A percentile compares a stretch with the other conserved stretches of the same genome.
phyloP scores from a whole-genome alignment of 2,888 invertebrate genomes.

The Chorisops tibialis region DNA sequence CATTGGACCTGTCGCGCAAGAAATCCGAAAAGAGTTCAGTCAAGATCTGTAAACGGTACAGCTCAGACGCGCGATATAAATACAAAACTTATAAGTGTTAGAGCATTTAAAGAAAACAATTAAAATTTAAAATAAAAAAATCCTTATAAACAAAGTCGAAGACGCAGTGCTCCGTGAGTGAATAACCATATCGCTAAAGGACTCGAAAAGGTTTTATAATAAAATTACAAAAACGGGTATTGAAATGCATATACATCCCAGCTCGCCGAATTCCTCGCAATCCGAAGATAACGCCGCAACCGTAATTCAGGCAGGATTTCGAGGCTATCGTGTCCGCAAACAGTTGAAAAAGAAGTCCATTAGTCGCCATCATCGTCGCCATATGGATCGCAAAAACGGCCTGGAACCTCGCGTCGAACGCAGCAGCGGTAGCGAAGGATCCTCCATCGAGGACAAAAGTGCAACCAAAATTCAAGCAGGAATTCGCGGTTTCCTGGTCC shows the following conservation, averaged over 20 bases:
- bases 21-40: conserved; percentile 6
- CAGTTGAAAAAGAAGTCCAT: conserved; percentile 42
- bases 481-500: conserved; percentile 48
- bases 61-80: neutral
- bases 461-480: conserved; percentile 51
- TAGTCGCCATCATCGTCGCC: conserved; percentile 32
- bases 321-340: conserved; percentile 57
- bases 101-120: too few species aligned
- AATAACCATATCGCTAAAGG: too few species aligned
- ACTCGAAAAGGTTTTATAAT: neutral
- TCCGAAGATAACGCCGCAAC: conserved; percentile 54
- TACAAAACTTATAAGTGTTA: too few species aligned
- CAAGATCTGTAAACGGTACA: conserved; percentile 14
- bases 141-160: too few species aligned
- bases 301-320: conserved; percentile 58
- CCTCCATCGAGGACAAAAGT: conserved; percentile 43
- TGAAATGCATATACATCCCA: conserved; percentile 52
- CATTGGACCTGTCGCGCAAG: neutral
- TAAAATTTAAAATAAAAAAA: too few species aligned
- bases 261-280: conserved; percentile 48
- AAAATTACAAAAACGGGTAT: conserved; percentile 33
- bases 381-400: conserved; percentile 18
- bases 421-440: conserved; percentile 29
- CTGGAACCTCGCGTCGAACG: neutral
- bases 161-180: too few species aligned